Evolutionary conservation across 2,797 vertebrate species (phyloP), one percentile per base, ranked within the genome.

Genomic region (Telmatherina bonti): DNA sequence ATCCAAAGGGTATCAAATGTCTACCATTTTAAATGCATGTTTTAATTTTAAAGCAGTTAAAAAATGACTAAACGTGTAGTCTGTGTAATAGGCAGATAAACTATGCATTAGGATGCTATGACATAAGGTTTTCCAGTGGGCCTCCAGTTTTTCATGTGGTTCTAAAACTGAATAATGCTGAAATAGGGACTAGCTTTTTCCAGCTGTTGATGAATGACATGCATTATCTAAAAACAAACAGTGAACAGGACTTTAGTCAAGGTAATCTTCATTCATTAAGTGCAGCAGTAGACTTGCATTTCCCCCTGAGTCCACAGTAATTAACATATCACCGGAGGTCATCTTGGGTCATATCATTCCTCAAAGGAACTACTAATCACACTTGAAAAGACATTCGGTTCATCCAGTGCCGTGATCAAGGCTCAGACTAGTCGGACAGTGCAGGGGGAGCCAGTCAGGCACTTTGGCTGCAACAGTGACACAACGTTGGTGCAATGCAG

Each of bases 401-500:
- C 75, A 78, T 83, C 66, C 72, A 64, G 72, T 63, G 55, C 71
- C n/a, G 76, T 85, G 86, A 89, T 91, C 87, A 85, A 80, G 70
- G 74, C 84, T 88, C 73, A 65, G 73, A 69, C 79, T 67, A 73
- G 81, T 65, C 77, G 84, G 86, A 73, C 78, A 51, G 73, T 66
- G 71, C 71, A 81, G 82, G 62, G 84, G 81, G 79, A 88, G 76
- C 77, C 68, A 84, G 78, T 58, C 7, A 65, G 88, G 84, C 24
- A 45, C 70, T 68, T 88, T 65, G 76, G 83, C 85, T 89, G 89
- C 89, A 88, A 78, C 82, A 84, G 88, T 88, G 88, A 92, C 92
- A 91, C 83, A 83, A 86, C 66, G 45, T 78, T 94, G 92, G 89
- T 91, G 94, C 93, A 94, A 92, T 94, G 93, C 93, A 93, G 93